Percentiles rank a stretch among this genome's conserved stretches.
Conservation (phyloP, 2,888 invertebrate species). For the Ypsolopha sequella region DNA sequence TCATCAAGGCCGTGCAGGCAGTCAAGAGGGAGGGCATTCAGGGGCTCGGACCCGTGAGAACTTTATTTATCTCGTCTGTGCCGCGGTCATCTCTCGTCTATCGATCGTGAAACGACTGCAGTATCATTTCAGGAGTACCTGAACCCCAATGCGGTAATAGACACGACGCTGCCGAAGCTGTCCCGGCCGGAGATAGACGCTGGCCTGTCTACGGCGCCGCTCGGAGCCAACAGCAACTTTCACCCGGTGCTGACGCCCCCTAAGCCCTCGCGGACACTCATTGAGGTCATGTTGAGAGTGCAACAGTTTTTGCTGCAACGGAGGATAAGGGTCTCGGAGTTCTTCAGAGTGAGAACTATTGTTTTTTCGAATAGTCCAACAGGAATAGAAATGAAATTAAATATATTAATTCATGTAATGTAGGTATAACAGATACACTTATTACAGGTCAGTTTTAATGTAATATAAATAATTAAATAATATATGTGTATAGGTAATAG, state of each 20-base stretch:
- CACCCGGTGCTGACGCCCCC: slow-evolving; percentile 70
- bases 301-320: slow-evolving; percentile 76
- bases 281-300: slow-evolving; percentile 72
- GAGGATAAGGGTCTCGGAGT: slow-evolving; percentile 75
- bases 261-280: slow-evolving; percentile 58
- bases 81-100: not conserved
- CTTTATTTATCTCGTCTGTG: not conserved
- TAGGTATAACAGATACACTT: too few relatives aligned
- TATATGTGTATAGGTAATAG: too few relatives aligned
- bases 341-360: slow-evolving; percentile 70
- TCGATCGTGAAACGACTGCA: not conserved
- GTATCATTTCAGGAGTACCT: slow-evolving; percentile 33
- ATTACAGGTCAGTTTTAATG: too few relatives aligned
- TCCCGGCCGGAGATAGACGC: slow-evolving; percentile 75
- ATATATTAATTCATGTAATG: too few relatives aligned
- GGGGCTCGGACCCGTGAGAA: slow-evolving; percentile 65
- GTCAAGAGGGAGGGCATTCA: slow-evolving; percentile 70
- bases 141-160: slow-evolving; percentile 74
- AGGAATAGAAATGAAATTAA: too few relatives aligned
- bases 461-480: too few relatives aligned
- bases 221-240: slow-evolving; percentile 65
- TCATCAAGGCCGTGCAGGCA: slow-evolving; percentile 76
- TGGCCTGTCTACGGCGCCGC: slow-evolving; percentile 45
- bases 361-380: not conserved
- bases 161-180: slow-evolving; percentile 77